Evolutionary conservation across 2,113 vertebrate species (phyloP).

Genomic region (Struthidea cinerea): DNA sequence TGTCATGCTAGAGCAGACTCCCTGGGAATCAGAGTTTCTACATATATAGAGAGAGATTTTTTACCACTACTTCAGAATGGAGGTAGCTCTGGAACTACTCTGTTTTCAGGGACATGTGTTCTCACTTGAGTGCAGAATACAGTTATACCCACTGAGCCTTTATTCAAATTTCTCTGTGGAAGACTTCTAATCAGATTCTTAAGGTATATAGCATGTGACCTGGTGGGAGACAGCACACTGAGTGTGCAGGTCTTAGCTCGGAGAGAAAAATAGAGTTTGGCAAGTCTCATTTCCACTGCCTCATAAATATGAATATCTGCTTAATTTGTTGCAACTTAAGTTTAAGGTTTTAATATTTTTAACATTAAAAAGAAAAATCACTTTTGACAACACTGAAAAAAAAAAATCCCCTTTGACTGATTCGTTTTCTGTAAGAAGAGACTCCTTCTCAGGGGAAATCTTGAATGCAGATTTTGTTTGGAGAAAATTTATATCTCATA

Average conservation of each 20-base stretch:
- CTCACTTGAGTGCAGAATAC: background rate
- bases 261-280: background rate
- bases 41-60: fast-evolving
- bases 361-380: background rate
- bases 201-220: background rate
- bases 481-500: background rate
- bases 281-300: background rate
- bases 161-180: background rate
- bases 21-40: background rate
- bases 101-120: background rate
- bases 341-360: background rate
- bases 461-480: background rate
- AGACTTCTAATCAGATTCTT: background rate
- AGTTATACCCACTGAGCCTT: background rate
- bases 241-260: background rate
- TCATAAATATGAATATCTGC: background rate
- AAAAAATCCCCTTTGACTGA: background rate
- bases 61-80: background rate
- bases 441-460: background rate
- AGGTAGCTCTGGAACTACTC: background rate
- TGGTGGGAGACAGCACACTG: background rate
- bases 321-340: background rate
- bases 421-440: background rate
- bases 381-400: background rate
- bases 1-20: background rate